A percentile compares a stretch with the other conserved stretches of the same genome.
phyloP scores from a whole-genome alignment of 1,140 invertebrate genomes.

The Scaptomyza montana region DNA sequence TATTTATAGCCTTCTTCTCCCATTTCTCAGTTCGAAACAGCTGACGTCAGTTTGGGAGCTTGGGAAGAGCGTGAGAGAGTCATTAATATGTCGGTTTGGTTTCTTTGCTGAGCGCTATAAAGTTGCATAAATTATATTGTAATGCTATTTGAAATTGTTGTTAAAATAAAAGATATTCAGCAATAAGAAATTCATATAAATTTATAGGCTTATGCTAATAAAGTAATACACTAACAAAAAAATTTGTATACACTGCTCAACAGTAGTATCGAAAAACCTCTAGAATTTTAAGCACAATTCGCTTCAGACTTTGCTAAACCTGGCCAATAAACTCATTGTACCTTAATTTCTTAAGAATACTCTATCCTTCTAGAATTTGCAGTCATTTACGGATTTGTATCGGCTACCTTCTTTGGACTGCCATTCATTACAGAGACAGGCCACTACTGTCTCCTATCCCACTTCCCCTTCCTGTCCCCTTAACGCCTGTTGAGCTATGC shows the following conservation, averaged over 20 bases:
- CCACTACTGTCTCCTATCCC: neutral
- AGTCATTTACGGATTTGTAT: conserved; percentile 30
- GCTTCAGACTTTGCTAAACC: neutral
- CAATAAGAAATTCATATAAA: conserved; percentile 9
- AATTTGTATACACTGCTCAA: neutral
- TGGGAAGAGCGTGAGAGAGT: conserved; percentile 46
- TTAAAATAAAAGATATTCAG: conserved; percentile 28
- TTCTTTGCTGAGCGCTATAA: conserved; percentile 52
- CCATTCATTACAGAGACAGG: conserved; percentile 64
- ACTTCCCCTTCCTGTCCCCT: conserved; percentile 6
- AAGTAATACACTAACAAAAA: conserved; percentile 38
- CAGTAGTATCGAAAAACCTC: no score
- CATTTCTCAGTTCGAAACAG: neutral
- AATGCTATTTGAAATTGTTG: conserved; percentile 71
- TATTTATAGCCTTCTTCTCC: conserved; percentile 70
- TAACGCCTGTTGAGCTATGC: conserved; percentile 12
- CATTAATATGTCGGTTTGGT: conserved; percentile 66
- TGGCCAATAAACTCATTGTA: neutral
- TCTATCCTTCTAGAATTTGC: conserved; percentile 49
- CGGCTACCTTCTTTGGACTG: conserved; percentile 63
- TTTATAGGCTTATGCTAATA: conserved; percentile 5
- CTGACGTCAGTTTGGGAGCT: conserved; percentile 28
- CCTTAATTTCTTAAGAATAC: conserved; percentile 10
- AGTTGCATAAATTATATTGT: conserved; percentile 75
- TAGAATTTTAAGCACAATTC: no score